phyloP scores from a whole-genome alignment of 2,113 vertebrate species.

The Anseranas semipalmata region DNA sequence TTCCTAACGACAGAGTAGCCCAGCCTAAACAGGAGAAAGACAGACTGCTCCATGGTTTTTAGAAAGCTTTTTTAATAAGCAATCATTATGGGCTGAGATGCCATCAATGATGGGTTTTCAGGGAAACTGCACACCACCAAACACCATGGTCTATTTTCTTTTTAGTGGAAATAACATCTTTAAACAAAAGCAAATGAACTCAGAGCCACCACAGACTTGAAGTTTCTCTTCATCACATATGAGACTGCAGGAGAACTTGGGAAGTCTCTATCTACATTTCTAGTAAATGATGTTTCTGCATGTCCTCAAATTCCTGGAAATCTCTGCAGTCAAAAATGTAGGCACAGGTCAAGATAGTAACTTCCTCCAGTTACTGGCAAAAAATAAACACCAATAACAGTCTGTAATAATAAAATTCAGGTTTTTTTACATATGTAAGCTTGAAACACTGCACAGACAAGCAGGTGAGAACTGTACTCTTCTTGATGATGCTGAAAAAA shows the following conservation, averaged over 20 bases:
- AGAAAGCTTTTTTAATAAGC: not conserved
- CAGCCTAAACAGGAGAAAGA: not conserved
- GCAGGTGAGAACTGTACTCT: not conserved
- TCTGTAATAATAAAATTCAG: not conserved
- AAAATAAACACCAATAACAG: not conserved
- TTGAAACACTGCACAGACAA: not conserved
- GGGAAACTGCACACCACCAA: not conserved
- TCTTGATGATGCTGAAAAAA: not conserved
- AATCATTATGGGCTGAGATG: not conserved
- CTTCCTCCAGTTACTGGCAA: not conserved
- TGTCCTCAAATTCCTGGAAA: not conserved
- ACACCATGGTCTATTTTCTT: not conserved
- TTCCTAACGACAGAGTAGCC: not conserved
- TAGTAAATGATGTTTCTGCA: not conserved
- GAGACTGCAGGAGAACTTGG: not conserved
- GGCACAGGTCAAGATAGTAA: not conserved
- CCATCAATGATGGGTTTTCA: not conserved
- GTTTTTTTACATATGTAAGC: not conserved
- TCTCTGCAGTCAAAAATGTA: not conserved
- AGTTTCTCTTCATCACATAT: not conserved
- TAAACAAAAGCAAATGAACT: not conserved
- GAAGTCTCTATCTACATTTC: not conserved
- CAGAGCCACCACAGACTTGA: not conserved
- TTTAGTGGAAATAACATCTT: not conserved
- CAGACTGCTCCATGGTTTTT: not conserved